A percentile compares a stretch with the other conserved stretches of the same genome.
Conservation (phyloP, 2,888 invertebrate genomes). For the Acanthopleura granulata region DNA sequence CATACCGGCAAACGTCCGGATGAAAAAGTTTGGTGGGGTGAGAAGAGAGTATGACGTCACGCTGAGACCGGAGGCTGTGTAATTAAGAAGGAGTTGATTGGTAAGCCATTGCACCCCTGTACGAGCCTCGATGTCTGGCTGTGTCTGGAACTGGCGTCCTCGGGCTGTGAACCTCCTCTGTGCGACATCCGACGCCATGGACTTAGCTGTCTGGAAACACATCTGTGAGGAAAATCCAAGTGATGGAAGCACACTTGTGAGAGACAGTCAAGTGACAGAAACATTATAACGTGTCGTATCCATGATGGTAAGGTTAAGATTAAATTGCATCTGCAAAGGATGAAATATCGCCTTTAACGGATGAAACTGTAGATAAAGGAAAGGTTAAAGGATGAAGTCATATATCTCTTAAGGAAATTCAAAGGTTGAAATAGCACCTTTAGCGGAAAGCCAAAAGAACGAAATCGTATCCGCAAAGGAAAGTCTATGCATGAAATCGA, state of each 20-base stretch:
- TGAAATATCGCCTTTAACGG: too few species aligned
- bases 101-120: slow-evolving; percentile 30
- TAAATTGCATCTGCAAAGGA: too few species aligned
- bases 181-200: slow-evolving; percentile 31
- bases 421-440: too few species aligned
- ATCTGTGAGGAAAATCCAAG: neutral
- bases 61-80: slow-evolving; percentile 34
- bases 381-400: too few species aligned
- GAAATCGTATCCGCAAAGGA: too few species aligned
- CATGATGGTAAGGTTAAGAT: too few species aligned
- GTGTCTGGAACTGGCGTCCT: slow-evolving; percentile 29
- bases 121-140: slow-evolving; percentile 24
- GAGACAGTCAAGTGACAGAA: neutral
- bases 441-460: too few species aligned
- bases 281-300: too few species aligned
- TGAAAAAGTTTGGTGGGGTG: slow-evolving; percentile 21
- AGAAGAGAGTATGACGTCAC: slow-evolving; percentile 37
- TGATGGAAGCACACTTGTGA: neutral
- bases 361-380: too few species aligned
- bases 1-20: slow-evolving; percentile 34
- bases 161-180: slow-evolving; percentile 27
- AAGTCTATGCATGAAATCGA: neutral
- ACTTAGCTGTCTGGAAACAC: slow-evolving; percentile 28
- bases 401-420: too few species aligned
- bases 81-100: slow-evolving; percentile 24